Evolutionary conservation across 2,888 invertebrate species (phyloP).

Genomic region (Pachycephus smyrnensis): DNA sequence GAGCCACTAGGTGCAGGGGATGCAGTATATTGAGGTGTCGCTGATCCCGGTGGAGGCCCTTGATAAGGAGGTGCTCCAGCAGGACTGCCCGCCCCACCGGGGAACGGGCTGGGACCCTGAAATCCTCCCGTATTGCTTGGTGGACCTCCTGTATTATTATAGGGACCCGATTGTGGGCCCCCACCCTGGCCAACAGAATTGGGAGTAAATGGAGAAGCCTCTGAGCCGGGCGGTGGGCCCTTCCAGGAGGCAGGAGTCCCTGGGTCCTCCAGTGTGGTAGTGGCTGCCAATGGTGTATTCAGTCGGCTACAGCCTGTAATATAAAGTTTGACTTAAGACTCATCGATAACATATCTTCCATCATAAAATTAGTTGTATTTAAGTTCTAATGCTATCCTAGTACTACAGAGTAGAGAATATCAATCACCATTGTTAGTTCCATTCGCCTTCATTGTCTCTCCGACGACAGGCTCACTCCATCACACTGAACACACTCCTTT

Average conservation of each 20-base stretch:
- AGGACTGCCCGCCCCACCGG: conserved; percentile 81
- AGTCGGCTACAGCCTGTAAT: conserved; percentile 85
- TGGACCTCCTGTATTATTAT: conserved; percentile 67
- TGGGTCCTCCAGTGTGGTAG: conserved; percentile 82
- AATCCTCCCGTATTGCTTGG: conserved; percentile 70
- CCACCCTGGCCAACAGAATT: conserved; percentile 71
- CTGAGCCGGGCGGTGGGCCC: conserved; percentile 77
- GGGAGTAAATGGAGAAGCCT: conserved; percentile 76
- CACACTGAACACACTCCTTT: conserved; percentile 42
- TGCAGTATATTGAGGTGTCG: conserved; percentile 86
- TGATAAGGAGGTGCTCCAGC: conserved; percentile 79
- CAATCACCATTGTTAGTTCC: conserved; percentile 66
- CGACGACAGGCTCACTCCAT: conserved; percentile 58
- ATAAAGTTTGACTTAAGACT: background rate
- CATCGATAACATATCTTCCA: background rate
- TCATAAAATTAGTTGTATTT: background rate
- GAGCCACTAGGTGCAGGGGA: conserved; percentile 87
- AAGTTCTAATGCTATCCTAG: background rate
- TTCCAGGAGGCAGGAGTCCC: conserved; percentile 79
- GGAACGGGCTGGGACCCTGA: conserved; percentile 71
- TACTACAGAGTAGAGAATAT: conserved; percentile 23
- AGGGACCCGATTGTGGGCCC: conserved; percentile 68
- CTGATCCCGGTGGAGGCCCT: conserved; percentile 80
- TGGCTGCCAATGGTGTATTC: conserved; percentile 65
- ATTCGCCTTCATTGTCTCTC: conserved; percentile 65